Percentiles rank a stretch among this genome's conserved stretches.
Conservation (phyloP, 2,113 vertebrate genomes). For the Butorides virescens region DNA sequence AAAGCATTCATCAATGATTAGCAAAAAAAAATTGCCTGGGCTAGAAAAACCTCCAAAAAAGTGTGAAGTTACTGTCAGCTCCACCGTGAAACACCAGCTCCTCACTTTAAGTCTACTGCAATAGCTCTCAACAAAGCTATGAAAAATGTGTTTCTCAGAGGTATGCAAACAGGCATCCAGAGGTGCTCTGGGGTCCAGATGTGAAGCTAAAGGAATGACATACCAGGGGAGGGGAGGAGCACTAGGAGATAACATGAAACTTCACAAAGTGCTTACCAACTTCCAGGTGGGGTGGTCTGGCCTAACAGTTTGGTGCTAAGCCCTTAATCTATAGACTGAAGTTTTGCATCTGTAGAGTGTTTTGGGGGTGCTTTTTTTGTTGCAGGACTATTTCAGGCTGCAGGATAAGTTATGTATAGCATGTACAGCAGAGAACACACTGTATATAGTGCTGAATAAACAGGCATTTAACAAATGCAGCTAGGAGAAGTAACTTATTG, state of each 20-base stretch:
- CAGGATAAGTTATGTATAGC: background rate
- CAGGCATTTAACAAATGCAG: background rate
- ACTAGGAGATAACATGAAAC: background rate
- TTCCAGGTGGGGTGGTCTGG: background rate
- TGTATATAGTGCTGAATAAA: background rate
- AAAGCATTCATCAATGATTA: background rate
- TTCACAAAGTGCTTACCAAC: background rate
- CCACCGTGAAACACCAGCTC: background rate
- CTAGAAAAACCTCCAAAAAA: background rate
- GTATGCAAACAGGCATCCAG: background rate
- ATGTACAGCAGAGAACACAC: background rate
- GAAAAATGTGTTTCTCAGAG: background rate
- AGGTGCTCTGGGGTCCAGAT: background rate
- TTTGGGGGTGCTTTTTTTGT: too few species aligned
- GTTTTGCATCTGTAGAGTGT: background rate
- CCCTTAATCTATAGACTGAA: background rate
- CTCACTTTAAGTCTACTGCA: background rate
- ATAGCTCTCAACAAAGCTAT: background rate
- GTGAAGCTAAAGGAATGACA: background rate
- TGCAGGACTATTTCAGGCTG: background rate
- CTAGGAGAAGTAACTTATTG: background rate
- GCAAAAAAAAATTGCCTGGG: background rate
- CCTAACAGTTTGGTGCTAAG: background rate
- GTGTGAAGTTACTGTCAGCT: background rate
- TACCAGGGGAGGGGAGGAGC: background rate